Conservation (phyloP, 2,888 invertebrate species). For the Andrena bucephala region DNA sequence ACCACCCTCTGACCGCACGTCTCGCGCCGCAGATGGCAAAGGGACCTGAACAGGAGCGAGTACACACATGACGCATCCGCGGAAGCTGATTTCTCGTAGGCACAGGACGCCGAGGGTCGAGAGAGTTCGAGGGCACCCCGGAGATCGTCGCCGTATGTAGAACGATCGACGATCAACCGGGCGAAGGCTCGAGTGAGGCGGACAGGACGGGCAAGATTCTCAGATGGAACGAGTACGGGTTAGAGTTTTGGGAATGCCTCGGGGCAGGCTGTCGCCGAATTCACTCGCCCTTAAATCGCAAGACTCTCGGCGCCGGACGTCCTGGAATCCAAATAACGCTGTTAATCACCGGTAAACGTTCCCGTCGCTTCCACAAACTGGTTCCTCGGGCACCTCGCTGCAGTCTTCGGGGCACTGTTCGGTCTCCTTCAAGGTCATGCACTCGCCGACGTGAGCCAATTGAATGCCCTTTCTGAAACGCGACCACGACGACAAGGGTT, state of each 20-base stretch:
- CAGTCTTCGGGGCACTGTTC: constrained; percentile 89
- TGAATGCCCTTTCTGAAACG: constrained; percentile 91
- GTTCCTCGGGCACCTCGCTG: constrained; percentile 87
- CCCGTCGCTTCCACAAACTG: constrained; percentile 96
- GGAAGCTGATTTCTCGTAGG: neutral
- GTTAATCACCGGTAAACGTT: constrained; percentile 91
- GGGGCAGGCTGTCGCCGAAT: constrained; percentile 11
- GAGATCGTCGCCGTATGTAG: neutral
- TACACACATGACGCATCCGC: constrained; percentile 19
- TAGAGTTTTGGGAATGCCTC: neutral
- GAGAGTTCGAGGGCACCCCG: neutral
- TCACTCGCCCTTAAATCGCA: constrained; percentile 44
- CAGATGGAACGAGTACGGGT: neutral
- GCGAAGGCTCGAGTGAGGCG: neutral
- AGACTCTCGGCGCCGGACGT: constrained; percentile 37
- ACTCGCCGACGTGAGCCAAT: constrained; percentile 95
- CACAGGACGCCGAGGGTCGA: neutral
- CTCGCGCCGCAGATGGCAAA: constrained; percentile 92
- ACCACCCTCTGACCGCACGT: constrained; percentile 96
- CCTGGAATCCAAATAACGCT: constrained; percentile 69
- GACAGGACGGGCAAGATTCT: neutral
- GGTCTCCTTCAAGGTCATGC: constrained; percentile 89
- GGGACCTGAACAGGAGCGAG: constrained; percentile 86
- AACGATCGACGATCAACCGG: neutral
- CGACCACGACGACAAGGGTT: constrained; percentile 32